phyloP scores from a whole-genome alignment of 2,113 vertebrate genomes.

The Embiotoca jacksoni region DNA sequence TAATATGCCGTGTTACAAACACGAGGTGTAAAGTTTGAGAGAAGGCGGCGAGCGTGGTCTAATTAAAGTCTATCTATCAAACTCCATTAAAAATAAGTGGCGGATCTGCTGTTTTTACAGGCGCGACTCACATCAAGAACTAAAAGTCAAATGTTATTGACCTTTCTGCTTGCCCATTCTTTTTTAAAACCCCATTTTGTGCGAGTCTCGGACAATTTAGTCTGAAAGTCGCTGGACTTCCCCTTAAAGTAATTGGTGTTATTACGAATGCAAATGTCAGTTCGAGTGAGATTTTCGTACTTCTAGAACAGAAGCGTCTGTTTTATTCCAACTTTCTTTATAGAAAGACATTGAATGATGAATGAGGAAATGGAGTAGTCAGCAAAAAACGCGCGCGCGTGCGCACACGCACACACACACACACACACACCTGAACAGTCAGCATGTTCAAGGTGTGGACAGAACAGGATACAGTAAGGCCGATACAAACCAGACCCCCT shows the following conservation, averaged over 20 bases:
- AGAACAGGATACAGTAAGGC: constrained; percentile 50
- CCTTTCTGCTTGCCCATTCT: not conserved
- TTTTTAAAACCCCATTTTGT: not conserved
- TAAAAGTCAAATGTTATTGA: not conserved
- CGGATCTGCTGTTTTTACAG: not conserved
- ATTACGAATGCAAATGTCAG: constrained; percentile 16
- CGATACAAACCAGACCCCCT: constrained; percentile 50
- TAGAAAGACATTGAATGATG: constrained; percentile 16
- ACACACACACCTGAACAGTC: constrained; percentile 36
- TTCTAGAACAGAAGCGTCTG: not conserved
- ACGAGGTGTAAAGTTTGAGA: not conserved
- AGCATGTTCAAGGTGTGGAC: constrained; percentile 50
- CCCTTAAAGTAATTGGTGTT: constrained; percentile 8
- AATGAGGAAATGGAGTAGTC: constrained; percentile 14
- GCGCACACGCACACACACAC: not conserved
- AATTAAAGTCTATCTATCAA: no score
- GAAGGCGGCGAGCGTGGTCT: fast-evolving
- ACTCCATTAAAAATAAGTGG: no score
- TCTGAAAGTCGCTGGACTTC: not conserved
- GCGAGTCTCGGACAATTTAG: not conserved
- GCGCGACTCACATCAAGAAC: not conserved
- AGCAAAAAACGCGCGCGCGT: not conserved
- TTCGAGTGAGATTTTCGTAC: constrained; percentile 3
- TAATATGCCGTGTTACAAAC: not conserved
- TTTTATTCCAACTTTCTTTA: constrained; percentile 11